A percentile compares a stretch with the other conserved stretches of the same genome.
Evolutionary conservation across 2,113 vertebrate species (phyloP).

Genomic region (Hyaena hyaena): DNA sequence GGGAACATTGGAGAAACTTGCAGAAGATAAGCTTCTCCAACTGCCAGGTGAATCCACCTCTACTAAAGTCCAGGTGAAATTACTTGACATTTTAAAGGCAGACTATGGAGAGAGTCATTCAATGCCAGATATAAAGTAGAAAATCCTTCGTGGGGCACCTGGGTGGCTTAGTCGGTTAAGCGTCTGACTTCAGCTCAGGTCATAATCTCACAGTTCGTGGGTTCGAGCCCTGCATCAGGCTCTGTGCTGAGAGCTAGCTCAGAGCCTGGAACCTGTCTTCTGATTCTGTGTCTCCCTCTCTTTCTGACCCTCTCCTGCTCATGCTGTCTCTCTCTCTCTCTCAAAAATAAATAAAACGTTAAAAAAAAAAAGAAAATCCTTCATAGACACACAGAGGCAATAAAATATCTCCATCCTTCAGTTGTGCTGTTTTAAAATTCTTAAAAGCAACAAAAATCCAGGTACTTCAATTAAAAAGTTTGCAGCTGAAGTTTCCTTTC

Average conservation of each 20-base stretch:
- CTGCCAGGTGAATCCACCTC: background rate
- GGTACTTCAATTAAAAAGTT: slow-evolving; percentile 8
- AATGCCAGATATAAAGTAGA: background rate
- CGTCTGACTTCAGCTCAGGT: no score
- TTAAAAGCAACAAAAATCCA: slow-evolving; percentile 38
- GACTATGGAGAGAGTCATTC: background rate
- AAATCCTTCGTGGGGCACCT: background rate
- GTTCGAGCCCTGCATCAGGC: no score
- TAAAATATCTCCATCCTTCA: slow-evolving; percentile 23
- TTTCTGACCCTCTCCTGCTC: no score
- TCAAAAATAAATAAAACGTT: no score
- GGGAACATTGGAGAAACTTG: background rate
- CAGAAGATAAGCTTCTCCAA: background rate
- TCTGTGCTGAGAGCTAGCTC: no score
- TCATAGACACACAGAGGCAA: slow-evolving; percentile 1
- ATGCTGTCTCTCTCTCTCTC: no score
- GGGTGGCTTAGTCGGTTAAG: no score
- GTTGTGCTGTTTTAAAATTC: slow-evolving; percentile 37
- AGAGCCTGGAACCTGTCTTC: no score
- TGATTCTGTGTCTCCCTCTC: no score
- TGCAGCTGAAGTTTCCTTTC: background rate
- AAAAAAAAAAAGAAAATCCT: background rate
- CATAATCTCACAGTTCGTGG: no score
- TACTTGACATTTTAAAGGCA: slow-evolving; percentile 31
- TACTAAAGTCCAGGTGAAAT: background rate